These are phyloP conservation scores for Ditylenchus dipsaci DNA, from an alignment of 1,140 invertebrate genomes.

Conservation along the genomic window DNA sequence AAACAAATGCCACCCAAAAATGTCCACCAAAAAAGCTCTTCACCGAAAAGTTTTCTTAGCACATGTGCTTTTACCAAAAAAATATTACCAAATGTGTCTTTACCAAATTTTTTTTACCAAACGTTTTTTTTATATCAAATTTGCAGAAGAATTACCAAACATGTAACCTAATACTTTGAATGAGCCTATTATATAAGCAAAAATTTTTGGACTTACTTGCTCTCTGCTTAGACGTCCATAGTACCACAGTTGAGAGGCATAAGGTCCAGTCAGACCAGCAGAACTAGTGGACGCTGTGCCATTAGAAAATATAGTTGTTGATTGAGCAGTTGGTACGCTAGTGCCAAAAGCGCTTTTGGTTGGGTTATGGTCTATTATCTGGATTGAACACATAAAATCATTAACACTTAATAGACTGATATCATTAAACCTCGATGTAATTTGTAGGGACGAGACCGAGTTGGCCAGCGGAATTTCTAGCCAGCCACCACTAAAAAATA, in stretches of 20 bases:
- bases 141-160: too few species aligned
- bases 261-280: constrained; percentile 65
- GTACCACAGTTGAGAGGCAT: constrained; percentile 82
- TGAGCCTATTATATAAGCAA: too few species aligned
- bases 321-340: neutral
- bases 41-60: too few species aligned
- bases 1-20: too few species aligned
- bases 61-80: too few species aligned
- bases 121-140: too few species aligned
- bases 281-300: neutral
- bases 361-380: constrained; percentile 37
- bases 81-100: too few species aligned
- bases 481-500: constrained; percentile 96
- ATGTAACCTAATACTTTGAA: too few species aligned
- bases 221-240: constrained; percentile 87
- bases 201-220: constrained; percentile 66
- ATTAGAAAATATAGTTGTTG: constrained; percentile 1
- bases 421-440: constrained; percentile 71
- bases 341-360: constrained; percentile 19
- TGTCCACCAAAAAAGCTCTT: too few species aligned
- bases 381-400: neutral
- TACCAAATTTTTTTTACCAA: too few species aligned
- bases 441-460: constrained; percentile 90
- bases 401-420: too few species aligned
- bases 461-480: constrained; percentile 79